Evolutionary conservation across 2,113 vertebrate genomes (phyloP).

Genomic region (Tiliqua scincoides): DNA sequence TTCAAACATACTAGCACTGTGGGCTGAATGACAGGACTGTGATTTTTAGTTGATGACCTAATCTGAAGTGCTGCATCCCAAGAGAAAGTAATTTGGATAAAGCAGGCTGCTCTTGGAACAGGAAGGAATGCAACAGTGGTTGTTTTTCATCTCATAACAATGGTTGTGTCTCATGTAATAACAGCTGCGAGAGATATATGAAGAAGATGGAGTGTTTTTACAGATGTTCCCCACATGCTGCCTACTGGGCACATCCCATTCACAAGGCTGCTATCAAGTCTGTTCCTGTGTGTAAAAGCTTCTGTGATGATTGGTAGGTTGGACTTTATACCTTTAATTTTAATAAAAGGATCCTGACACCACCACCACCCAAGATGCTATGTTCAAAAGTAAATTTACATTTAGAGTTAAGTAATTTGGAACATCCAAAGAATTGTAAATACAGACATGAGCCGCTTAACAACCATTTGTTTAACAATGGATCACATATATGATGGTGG

Average conservation of each 20-base stretch:
- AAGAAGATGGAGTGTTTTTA: conserved; percentile 80
- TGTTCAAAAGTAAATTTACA: background rate
- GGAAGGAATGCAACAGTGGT: conserved; percentile 36
- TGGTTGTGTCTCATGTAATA: conserved; percentile 43
- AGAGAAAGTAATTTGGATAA: conserved; percentile 44
- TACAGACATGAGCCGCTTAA: too few relatives aligned
- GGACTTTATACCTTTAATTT: background rate
- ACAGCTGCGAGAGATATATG: conserved; percentile 76
- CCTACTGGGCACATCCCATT: conserved; percentile 66
- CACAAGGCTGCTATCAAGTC: conserved; percentile 52
- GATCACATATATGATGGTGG: too few relatives aligned
- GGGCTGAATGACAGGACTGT: background rate
- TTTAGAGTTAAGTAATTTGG: background rate
- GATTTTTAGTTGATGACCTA: background rate
- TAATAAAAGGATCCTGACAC: background rate
- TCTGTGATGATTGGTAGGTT: conserved; percentile 78
- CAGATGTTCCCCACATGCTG: conserved; percentile 73
- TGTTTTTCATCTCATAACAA: conserved; percentile 51
- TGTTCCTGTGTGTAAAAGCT: conserved; percentile 73
- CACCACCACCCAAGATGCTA: background rate
- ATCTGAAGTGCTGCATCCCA: conserved; percentile 11
- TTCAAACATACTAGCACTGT: background rate
- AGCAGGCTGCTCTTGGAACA: conserved; percentile 25
- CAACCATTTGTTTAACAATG: too few relatives aligned
- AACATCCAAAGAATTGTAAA: too few relatives aligned